Evolutionary conservation across 2,888 invertebrate genomes (phyloP).

Genomic region (Dasysyrphus tricinctus): DNA sequence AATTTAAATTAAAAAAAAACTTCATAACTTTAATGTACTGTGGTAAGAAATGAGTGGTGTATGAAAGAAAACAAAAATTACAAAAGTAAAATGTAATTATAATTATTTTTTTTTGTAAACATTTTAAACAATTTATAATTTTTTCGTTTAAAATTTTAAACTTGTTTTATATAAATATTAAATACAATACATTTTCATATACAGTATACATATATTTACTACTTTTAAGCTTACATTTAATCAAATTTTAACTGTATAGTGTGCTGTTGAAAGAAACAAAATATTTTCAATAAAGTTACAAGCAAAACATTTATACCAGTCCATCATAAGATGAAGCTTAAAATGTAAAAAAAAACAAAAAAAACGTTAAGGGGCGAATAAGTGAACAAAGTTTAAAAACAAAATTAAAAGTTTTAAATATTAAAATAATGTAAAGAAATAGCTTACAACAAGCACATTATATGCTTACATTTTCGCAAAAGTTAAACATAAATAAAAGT

Average conservation of each 20-base stretch:
- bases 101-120: constrained; percentile 19
- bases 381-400: constrained; percentile 17
- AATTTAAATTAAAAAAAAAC: constrained; percentile 23
- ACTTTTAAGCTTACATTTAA: constrained; percentile 73
- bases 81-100: constrained; percentile 18
- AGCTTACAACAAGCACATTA: constrained; percentile 72
- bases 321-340: constrained; percentile 40
- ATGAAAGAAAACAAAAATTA: constrained; percentile 29
- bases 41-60: constrained; percentile 60
- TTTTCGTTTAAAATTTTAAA: constrained; percentile 52
- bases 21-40: constrained; percentile 29
- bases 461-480: constrained; percentile 73
- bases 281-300: constrained; percentile 40
- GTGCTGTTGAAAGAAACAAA: constrained; percentile 45
- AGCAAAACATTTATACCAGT: constrained; percentile 41
- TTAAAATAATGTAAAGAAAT: constrained; percentile 23
- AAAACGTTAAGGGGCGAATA: constrained; percentile 58
- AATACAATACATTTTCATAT: constrained; percentile 73
- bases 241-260: constrained; percentile 54
- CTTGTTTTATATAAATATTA: constrained; percentile 47
- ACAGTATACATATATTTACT: constrained; percentile 72
- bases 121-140: constrained; percentile 41
- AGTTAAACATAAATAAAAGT: constrained; percentile 23
- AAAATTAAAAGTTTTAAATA: constrained; percentile 44
- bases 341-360: constrained; percentile 31